These are phyloP conservation scores for Ammospiza nelsoni DNA, from an alignment of 2,113 vertebrate species.

Conservation along the genomic window DNA sequence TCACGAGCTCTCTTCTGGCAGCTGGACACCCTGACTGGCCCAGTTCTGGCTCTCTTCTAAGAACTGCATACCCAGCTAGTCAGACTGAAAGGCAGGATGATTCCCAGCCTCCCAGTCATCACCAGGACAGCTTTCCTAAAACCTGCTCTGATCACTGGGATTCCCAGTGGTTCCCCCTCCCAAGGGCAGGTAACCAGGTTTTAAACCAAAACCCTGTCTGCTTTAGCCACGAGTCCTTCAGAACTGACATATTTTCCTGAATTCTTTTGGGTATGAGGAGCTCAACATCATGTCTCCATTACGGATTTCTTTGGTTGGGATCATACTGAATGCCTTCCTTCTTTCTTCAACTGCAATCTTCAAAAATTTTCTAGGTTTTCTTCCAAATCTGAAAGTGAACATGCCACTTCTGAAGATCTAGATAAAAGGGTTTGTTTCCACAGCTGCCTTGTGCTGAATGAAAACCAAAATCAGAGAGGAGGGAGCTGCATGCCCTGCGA, in stretches of 20 bases:
- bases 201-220: not conserved
- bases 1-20: not conserved
- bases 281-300: not conserved
- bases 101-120: not conserved
- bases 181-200: not conserved
- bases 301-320: not conserved
- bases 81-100: conserved; percentile 1
- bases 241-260: not conserved
- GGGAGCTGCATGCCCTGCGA: not conserved
- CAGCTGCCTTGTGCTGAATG: not conserved
- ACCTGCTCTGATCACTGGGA: not conserved
- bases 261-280: not conserved
- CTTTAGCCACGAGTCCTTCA: not conserved
- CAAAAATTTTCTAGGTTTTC: not conserved
- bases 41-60: not conserved
- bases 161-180: not conserved
- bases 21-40: not conserved
- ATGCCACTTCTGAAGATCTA: fast-evolving
- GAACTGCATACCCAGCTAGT: not conserved
- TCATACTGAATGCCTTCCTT: not conserved
- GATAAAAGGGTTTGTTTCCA: not conserved
- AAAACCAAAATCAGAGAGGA: not conserved
- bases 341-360: not conserved
- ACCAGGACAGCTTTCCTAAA: not conserved
- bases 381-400: not conserved